These are phyloP conservation scores for Helicolenus hilgendorfi DNA, from an alignment of 2,797 vertebrate species.

Conservation along the genomic window DNA sequence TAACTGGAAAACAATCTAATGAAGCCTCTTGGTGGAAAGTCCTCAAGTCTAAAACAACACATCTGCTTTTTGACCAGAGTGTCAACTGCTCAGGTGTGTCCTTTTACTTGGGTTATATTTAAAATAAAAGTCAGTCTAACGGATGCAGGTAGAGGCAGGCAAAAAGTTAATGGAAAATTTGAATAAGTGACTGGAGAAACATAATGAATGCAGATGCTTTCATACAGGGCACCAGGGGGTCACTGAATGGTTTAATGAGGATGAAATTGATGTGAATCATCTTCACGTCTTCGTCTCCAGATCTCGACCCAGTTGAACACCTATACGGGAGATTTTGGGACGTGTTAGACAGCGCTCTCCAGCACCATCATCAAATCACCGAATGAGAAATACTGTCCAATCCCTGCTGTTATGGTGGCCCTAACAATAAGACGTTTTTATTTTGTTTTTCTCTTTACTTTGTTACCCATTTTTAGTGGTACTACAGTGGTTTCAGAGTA, in stretches of 20 bases:
- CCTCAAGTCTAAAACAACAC: background rate
- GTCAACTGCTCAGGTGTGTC: background rate
- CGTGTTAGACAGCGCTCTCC: background rate
- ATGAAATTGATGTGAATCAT: background rate
- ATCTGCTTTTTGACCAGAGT: background rate
- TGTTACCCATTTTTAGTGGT: background rate
- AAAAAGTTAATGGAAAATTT: background rate
- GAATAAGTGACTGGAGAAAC: background rate
- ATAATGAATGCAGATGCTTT: background rate
- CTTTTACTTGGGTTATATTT: background rate
- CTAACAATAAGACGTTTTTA: background rate
- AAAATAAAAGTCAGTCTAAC: background rate
- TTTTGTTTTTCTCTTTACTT: background rate
- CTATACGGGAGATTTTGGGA: background rate
- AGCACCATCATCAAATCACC: background rate
- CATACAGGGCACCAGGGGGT: background rate
- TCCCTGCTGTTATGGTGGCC: background rate
- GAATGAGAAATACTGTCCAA: background rate
- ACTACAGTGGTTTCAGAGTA: background rate
- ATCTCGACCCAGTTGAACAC: background rate
- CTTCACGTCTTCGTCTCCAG: background rate
- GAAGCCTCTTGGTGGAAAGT: background rate
- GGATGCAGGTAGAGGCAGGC: background rate
- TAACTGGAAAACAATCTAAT: background rate
- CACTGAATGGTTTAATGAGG: conserved; percentile 4